Conservation (phyloP, 1,140 invertebrate genomes). For the Brachionus angularis region DNA sequence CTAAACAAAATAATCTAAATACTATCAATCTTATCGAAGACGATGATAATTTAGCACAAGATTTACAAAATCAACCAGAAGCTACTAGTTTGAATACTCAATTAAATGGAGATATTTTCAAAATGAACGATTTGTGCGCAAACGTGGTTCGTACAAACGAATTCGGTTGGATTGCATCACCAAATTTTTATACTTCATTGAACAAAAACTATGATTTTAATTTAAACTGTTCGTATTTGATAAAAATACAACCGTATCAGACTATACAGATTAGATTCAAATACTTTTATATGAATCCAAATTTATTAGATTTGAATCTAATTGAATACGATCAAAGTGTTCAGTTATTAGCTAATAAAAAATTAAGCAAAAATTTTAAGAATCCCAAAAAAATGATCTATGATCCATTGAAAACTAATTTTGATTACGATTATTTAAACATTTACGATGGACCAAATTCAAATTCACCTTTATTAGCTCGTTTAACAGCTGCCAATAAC, state of each 20-base stretch:
- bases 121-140: background rate
- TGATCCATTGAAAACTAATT: background rate
- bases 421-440: background rate
- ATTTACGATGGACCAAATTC: background rate
- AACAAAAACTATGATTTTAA: background rate
- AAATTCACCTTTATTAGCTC: background rate
- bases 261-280: conserved; percentile 20
- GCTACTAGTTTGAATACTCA: background rate
- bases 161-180: conserved; percentile 36
- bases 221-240: conserved; percentile 22
- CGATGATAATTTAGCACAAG: no score
- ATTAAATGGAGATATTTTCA: background rate
- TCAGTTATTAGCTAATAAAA: background rate
- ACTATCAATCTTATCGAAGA: no score
- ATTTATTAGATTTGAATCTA: no score
- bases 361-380: background rate
- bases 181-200: background rate
- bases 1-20: no score
- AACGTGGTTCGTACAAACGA: background rate
- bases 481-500: background rate
- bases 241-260: conserved; percentile 28
- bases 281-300: background rate
- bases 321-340: no score
- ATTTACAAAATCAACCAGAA: no score
- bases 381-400: no score